phyloP scores from a whole-genome alignment of 2,113 vertebrate genomes.

The Promerops cafer region DNA sequence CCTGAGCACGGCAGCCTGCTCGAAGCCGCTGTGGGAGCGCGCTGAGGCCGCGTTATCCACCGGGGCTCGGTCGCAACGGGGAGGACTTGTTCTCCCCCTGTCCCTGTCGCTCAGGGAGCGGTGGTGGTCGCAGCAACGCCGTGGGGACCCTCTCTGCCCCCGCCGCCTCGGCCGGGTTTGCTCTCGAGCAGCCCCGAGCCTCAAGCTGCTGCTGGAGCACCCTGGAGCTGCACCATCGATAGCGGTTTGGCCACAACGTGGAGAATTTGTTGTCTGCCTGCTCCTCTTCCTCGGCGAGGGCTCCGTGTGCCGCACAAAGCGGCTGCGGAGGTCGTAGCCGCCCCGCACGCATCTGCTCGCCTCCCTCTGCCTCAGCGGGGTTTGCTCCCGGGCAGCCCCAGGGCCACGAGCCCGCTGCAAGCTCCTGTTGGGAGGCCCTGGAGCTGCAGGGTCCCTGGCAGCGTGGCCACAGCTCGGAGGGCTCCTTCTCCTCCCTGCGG shows the following conservation, averaged over 20 bases:
- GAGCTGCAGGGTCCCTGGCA: background rate
- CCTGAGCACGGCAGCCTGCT: background rate
- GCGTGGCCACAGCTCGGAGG: background rate
- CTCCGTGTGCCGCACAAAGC: background rate
- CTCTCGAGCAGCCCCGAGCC: background rate
- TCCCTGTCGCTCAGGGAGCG: background rate
- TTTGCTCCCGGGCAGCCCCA: background rate
- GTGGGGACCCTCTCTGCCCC: background rate
- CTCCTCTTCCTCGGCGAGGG: background rate
- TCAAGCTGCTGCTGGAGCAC: background rate
- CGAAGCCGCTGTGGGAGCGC: too few relatives aligned
- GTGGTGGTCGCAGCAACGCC: background rate
- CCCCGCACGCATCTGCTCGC: background rate
- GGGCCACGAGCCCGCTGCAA: background rate
- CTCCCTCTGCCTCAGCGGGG: background rate
- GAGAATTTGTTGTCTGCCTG: background rate
- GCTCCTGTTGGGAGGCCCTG: background rate
- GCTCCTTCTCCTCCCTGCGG: background rate
- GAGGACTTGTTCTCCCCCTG: background rate
- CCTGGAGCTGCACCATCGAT: background rate
- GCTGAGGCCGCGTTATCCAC: too few relatives aligned
- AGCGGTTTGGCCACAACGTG: background rate
- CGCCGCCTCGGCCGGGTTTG: background rate
- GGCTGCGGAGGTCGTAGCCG: background rate
- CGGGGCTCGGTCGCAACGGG: background rate